Base-by-base conservation (phyloP, 2,113 vertebrate genomes). In the Mus spicilegus region DNA sequence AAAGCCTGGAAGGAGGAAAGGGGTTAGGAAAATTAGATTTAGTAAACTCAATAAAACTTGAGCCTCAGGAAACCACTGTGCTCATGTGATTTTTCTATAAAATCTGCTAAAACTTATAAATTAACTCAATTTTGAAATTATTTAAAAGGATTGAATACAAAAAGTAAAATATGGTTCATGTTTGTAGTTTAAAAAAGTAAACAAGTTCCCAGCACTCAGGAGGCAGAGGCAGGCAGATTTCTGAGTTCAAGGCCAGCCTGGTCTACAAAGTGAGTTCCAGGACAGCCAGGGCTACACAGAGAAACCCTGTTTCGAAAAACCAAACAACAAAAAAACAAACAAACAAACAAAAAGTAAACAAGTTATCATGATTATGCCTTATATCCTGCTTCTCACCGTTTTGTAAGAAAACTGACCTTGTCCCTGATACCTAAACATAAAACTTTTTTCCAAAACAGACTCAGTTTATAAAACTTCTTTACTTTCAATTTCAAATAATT, bases 331-430 rank as follows among this genome's bases (percentile, higher is more conserved):
- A 42, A 42, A 42, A 42, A 42, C 42, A 42, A 42, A 42, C 42
- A 46, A 72, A 87, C 42, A 42, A 42, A 42, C 42, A 46, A 72
- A 87, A 19, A 54, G 28, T 51, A 90, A 46, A 54, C 67, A 39
- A 76, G 28, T 61, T 39, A 90, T 42, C 72, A 56, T 30, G 70
- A 58, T 67, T 20, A 67, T 46, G 28, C 61, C 82, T 77, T 58
- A 19, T 80, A 42, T 80, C 51, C 58, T 80, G 58, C 0, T 17
- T 75, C 33, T 80, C 42, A 69, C 19, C 4, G 65, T 80, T 84
- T 80, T 54, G 22, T 49, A 94, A 90, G 56, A 96, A 92, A 61
- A 11, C 63, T 72, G 76, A n/a, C 81, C 46, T 33, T 86, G 63
- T 90, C 22, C 76, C 12, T 76, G 9, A 87, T 42, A 75, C 16